Evolutionary conservation across 2,888 invertebrate species (phyloP), one percentile per base, ranked within the genome.

Genomic region (Marasmarcha lunaedactyla): DNA sequence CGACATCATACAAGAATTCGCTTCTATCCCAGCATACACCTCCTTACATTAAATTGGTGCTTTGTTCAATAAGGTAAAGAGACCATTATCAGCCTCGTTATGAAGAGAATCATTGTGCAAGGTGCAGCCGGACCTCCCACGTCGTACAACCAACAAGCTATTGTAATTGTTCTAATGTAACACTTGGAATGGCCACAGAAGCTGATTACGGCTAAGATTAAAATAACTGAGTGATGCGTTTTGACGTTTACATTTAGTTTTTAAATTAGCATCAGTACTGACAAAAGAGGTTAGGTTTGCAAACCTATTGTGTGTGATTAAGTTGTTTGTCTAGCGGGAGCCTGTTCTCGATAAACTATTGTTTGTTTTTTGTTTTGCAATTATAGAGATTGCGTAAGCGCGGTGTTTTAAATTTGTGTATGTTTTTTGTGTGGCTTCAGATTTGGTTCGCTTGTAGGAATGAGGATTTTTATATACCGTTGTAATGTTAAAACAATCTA

Each of bases 191-290:
- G 52, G 48, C 48, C 48, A 55, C 64, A 58, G 66, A 59, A 64
- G 64, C 54, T 55, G 45, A 59, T 55, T 63, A 63, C 65, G 66
- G 61, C 55, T 57, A 3, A 20, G 20, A 20, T 66, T 70, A 69
- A 65, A 61, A 57, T 58, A 66, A 63, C 62, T 59, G 60, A 66
- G 50, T 63, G 68, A 65, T 60, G 63, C 55, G 55, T 55, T 62
- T 63, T 63, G 61, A 59, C 60, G 14, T 11, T 11, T n/a, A 56
- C 57, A 57, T 54, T 54, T n/a, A n/a, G 54, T 56, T 56, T 33
- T 10, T 36, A 35, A 27, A 12, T 38, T 11, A 7, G 30, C 37
- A 37, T 27, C 37, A 15, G 37, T 14, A 11, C 37, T 37, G 15
- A 27, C 30, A 30, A 4, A 37, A 11, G 37, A 37, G 27, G 37